Percentiles rank a stretch among this genome's conserved stretches.
Evolutionary conservation across 2,113 vertebrate species (phyloP).

Genomic region (Tyrannus savana): DNA sequence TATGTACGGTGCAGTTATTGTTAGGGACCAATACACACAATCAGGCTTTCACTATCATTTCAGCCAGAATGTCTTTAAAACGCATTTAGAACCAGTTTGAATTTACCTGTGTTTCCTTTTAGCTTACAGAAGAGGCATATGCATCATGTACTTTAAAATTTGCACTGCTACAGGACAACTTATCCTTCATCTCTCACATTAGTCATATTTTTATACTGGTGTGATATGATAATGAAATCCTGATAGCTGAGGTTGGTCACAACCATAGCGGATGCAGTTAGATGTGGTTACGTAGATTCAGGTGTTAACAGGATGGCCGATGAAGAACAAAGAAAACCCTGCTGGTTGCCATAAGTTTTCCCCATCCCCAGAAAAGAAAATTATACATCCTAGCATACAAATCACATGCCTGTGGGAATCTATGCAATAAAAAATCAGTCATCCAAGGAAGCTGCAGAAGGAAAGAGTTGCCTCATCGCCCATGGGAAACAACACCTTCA

Average conservation of each 20-base stretch:
- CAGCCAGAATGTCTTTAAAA: constrained; percentile 2
- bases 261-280: constrained; percentile 57
- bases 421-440: constrained; percentile 66
- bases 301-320: constrained; percentile 11
- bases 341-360: neutral
- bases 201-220: neutral
- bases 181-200: neutral
- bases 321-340: constrained; percentile 43
- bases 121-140: neutral
- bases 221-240: constrained; percentile 58
- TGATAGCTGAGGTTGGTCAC: constrained; percentile 2
- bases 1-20: constrained; percentile 21
- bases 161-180: neutral
- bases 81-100: neutral
- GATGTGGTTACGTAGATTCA: constrained; percentile 11
- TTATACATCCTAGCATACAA: neutral
- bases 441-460: constrained; percentile 59
- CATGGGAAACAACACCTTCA: constrained; percentile 60
- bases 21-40: constrained; percentile 19
- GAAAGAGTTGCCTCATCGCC: constrained; percentile 52
- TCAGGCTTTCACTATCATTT: constrained; percentile 64
- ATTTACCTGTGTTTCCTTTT: neutral
- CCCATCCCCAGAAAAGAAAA: constrained; percentile 1
- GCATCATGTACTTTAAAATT: neutral
- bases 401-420: constrained; percentile 61